Evolutionary conservation across 2,797 vertebrate genomes (phyloP).

Genomic region (Hozukius guyotensis): DNA sequence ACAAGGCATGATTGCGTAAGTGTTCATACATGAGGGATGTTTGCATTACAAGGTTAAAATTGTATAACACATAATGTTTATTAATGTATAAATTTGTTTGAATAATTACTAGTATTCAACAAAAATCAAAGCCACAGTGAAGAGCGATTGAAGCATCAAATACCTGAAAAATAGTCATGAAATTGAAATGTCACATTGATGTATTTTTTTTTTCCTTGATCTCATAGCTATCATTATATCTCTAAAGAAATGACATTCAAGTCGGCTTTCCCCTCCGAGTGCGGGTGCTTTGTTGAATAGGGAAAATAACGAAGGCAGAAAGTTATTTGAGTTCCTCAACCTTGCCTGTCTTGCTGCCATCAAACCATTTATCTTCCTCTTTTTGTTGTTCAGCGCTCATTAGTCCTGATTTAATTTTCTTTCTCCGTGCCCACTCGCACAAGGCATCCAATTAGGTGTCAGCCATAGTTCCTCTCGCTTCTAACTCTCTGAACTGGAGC

Average conservation of each 20-base stretch:
- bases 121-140: background rate
- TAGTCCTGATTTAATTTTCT: conserved; percentile 79
- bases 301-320: conserved; percentile 59
- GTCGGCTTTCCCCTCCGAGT: background rate
- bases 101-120: background rate
- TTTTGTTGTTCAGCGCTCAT: conserved; percentile 77
- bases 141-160: background rate
- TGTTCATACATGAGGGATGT: background rate
- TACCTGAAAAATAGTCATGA: background rate
- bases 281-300: conserved; percentile 49
- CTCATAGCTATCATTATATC: background rate
- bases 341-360: conserved; percentile 63
- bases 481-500: conserved; percentile 21
- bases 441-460: conserved; percentile 70
- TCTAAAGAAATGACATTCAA: conserved; percentile 8
- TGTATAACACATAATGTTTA: background rate
- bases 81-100: background rate
- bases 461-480: conserved; percentile 27
- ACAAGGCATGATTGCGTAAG: background rate
- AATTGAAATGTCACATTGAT: background rate
- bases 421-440: conserved; percentile 55
- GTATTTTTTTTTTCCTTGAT: background rate
- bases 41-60: background rate
- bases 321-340: conserved; percentile 69
- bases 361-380: conserved; percentile 76